Evolutionary conservation across 2,113 vertebrate genomes (phyloP), one percentile per base, ranked within the genome.

Genomic region (Hippotragus niger): DNA sequence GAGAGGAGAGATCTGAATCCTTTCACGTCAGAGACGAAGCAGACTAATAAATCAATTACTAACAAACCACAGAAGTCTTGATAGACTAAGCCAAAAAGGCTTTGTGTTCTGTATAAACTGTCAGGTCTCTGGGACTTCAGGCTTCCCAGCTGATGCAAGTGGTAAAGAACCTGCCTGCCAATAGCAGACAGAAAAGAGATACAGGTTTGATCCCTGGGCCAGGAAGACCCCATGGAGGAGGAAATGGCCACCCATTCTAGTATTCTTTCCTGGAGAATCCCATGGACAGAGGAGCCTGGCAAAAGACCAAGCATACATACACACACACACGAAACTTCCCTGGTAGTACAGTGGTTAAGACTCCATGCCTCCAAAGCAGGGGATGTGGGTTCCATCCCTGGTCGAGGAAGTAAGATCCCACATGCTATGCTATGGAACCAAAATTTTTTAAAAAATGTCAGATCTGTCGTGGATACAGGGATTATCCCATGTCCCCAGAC

Each of bases 31-130:
- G 76, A n/a, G 29, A 76, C 27, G 10, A 50, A 27, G 19, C 23
- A n/a, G 40, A 74, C 7, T 43, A 19, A 9, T 33, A 15, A 19
- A 43, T 16, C 5, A n/a, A 23, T 57, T 45, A 57, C 25, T 31
- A 12, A 31, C 25, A 76, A 58, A 17, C 50, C 16, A 33, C 36
- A 9, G 4, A 14, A 64, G 19, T 11, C 36, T 3, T n/a, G 12
- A 5, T 11, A 19, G 62, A 23, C 29, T 43, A 31, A 29, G 23
- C 7, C 2, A 10, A 43, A 29, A 36, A 31, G 25, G 60, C 16
- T 5, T 5, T 14, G 3, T 1, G 3, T 29, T 23, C 47, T 27
- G 13, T 36, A 33, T 29, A 47, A 64, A 13, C 0, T 16, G n/a
- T 17, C 50, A 74, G n/a, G 3, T 29, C 55, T 57, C 11, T 74